Percentiles rank a stretch among this genome's conserved stretches.
Conservation (phyloP, 2,888 invertebrate genomes). For the Eupeodes latifasciatus region DNA sequence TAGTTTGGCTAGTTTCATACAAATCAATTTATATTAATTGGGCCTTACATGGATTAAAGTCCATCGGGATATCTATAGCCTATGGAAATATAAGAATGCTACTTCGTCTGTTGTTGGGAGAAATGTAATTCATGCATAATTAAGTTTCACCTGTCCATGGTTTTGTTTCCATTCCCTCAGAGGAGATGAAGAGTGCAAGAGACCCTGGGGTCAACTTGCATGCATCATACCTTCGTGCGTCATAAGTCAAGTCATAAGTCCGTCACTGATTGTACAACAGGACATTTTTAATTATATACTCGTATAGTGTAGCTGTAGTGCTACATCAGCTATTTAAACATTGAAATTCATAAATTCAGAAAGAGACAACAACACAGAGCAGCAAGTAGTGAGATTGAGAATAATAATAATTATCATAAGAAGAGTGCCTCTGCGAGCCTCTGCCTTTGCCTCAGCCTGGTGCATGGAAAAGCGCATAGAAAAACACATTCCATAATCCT, state of each 20-base stretch:
- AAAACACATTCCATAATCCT: not conserved
- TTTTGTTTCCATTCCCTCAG: no score
- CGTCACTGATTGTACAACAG: not conserved
- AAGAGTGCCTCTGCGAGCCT: not conserved
- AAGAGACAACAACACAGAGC: conserved; percentile 7
- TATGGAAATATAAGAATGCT: no score
- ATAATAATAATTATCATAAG: not conserved
- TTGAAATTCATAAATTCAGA: conserved; percentile 59
- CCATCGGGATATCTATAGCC: no score
- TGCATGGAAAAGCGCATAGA: conserved; percentile 46
- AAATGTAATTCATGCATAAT: no score
- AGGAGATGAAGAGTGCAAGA: no score
- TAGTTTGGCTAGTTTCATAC: no score
- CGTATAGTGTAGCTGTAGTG: not conserved
- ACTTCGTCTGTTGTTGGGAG: no score
- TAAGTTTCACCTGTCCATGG: no score
- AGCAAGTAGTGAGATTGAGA: not conserved
- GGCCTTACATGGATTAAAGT: no score
- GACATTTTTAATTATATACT: not conserved
- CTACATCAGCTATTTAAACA: conserved; percentile 59
- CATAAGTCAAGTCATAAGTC: not conserved
- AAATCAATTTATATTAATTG: no score
- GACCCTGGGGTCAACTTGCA: not conserved
- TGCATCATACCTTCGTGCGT: not conserved
- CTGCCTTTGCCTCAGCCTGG: not conserved